A percentile compares a stretch with the other conserved stretches of the same genome.
Conservation (phyloP, 2,888 invertebrate species). For the Calameuta filiformis region DNA sequence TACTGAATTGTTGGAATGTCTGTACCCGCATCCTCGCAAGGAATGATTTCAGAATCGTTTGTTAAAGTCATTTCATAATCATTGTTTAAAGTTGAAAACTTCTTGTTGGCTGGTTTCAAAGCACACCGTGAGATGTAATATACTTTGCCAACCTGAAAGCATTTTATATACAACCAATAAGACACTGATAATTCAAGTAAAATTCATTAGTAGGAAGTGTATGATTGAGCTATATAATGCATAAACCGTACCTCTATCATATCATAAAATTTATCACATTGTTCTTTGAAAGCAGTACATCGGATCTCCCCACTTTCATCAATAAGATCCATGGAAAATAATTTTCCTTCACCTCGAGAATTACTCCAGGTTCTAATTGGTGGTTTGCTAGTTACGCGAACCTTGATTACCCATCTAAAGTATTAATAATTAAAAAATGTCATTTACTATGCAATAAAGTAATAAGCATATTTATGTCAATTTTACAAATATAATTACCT, state of each 20-base stretch:
- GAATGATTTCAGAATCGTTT: conserved; percentile 74
- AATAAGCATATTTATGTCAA: not conserved
- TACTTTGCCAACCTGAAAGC: conserved; percentile 77
- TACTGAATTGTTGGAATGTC: conserved; percentile 79
- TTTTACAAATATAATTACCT: conserved; percentile 68
- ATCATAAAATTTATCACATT: conserved; percentile 89
- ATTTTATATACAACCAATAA: conserved; percentile 1
- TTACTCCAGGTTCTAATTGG: conserved; percentile 90
- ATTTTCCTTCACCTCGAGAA: conserved; percentile 90
- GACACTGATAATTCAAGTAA: not conserved
- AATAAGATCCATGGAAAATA: conserved; percentile 92
- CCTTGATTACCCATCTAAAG: conserved; percentile 89
- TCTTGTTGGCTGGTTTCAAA: conserved; percentile 95
- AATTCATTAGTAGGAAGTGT: not conserved
- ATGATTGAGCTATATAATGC: not conserved
- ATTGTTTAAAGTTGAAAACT: conserved; percentile 84
- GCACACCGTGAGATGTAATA: conserved; percentile 88
- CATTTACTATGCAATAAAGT: not conserved
- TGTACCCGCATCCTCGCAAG: conserved; percentile 62
- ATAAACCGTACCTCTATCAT: conserved; percentile 78
- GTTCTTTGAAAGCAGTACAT: conserved; percentile 89
- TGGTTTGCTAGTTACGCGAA: conserved; percentile 86
- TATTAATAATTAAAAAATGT: conserved; percentile 16
- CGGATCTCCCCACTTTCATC: conserved; percentile 96
- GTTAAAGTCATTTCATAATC: conserved; percentile 96